phyloP scores from a whole-genome alignment of 2,888 invertebrate species.

The Andrena praecox region DNA sequence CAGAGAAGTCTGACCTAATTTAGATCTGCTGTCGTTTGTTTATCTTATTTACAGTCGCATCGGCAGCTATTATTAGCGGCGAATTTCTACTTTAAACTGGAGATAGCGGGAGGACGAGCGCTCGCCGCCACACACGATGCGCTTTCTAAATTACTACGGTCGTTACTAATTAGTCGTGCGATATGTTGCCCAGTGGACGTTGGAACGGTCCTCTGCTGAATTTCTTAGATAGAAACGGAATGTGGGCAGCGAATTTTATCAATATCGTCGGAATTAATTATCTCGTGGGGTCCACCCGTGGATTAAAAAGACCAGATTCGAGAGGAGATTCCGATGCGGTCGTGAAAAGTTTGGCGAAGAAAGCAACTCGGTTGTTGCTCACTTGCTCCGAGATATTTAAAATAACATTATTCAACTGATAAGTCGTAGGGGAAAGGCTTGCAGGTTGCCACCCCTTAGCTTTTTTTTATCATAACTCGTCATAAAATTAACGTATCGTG shows the following conservation, averaged over 20 bases:
- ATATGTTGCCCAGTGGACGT: conserved; percentile 32
- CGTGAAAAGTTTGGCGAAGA: conserved; percentile 3
- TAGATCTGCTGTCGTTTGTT: background rate
- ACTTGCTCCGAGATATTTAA: background rate
- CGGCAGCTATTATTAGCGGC: conserved; percentile 30
- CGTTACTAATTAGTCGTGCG: conserved; percentile 63
- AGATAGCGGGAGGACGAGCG: conserved; percentile 22
- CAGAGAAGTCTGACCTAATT: background rate
- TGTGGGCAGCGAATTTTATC: conserved; percentile 55
- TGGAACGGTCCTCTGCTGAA: conserved; percentile 14
- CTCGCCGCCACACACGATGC: conserved; percentile 55
- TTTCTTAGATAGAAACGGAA: conserved; percentile 56
- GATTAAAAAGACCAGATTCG: conserved; percentile 19
- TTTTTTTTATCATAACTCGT: no score
- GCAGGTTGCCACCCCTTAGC: no score
- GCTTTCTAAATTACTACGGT: conserved; percentile 42
- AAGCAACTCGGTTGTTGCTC: background rate
- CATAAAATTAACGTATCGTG: no score
- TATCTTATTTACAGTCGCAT: conserved; percentile 39
- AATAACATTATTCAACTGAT: background rate
- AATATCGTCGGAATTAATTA: conserved; percentile 60
- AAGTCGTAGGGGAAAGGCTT: no score
- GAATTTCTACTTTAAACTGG: conserved; percentile 36
- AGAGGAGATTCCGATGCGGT: background rate
- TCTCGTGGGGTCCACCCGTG: conserved; percentile 3